Conservation (phyloP, 2,797 vertebrate species). For the Danio aesculapii region DNA sequence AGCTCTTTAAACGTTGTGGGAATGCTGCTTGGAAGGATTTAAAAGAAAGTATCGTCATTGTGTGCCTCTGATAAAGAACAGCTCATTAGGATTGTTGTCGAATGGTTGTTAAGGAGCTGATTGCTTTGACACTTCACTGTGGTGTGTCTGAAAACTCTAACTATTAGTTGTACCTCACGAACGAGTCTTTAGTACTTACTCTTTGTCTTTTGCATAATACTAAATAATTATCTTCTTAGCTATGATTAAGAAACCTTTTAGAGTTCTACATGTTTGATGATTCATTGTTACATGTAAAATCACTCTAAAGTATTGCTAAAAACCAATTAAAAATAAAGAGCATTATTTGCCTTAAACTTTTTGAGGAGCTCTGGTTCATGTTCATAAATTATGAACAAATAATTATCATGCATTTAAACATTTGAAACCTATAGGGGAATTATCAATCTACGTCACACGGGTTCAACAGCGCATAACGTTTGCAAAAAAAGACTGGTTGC, state of each 20-base stretch:
- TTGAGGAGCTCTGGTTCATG: no score
- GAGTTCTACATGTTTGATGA: slow-evolving; percentile 34
- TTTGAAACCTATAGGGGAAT: no score
- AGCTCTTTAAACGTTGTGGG: slow-evolving; percentile 6
- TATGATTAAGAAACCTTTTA: slow-evolving; percentile 35
- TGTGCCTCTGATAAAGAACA: slow-evolving; percentile 21
- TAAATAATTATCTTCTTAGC: slow-evolving; percentile 42
- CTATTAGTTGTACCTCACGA: slow-evolving; percentile 19
- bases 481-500: no score
- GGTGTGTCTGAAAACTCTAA: slow-evolving; percentile 35
- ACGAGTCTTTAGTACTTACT: neutral
- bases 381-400: no score
- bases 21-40: slow-evolving; percentile 18
- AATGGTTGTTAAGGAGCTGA: slow-evolving; percentile 25
- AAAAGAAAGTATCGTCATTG: neutral
- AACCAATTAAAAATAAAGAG: neutral
- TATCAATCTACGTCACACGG: no score
- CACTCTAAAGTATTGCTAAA: neutral
- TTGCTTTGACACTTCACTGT: slow-evolving; percentile 19
- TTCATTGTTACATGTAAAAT: slow-evolving; percentile 20
- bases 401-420: no score
- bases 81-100: slow-evolving; percentile 31
- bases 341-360: no score
- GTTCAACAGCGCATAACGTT: no score
- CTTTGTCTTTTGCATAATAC: slow-evolving; percentile 11